phyloP scores from a whole-genome alignment of 2,797 vertebrate genomes.

The Hirundo rustica region DNA sequence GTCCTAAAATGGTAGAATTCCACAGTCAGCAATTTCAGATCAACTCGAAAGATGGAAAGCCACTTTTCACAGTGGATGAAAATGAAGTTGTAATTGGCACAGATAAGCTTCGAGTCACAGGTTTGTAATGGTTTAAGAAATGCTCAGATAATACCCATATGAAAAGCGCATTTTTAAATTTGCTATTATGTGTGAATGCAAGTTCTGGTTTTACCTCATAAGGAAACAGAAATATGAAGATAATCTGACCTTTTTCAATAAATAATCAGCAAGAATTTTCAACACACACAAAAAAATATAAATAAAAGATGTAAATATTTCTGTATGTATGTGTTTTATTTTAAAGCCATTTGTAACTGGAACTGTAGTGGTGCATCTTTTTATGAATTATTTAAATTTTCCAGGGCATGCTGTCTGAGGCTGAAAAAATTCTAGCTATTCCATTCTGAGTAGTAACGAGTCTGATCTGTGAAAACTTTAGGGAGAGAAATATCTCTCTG shows the following conservation, averaged over 20 bases:
- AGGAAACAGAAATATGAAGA: background rate
- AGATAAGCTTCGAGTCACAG: conserved; percentile 92
- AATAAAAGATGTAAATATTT: background rate
- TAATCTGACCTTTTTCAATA: background rate
- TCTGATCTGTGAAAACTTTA: background rate
- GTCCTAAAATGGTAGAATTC: conserved; percentile 84
- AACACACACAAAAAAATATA: background rate
- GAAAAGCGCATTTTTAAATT: background rate
- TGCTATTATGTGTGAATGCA: background rate
- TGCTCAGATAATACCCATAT: background rate
- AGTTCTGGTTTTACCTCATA: background rate
- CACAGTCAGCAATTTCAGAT: conserved; percentile 85
- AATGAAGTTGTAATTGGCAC: conserved; percentile 84
- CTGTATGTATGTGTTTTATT: background rate
- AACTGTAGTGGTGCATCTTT: background rate
- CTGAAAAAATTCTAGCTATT: background rate
- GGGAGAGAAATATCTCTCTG: background rate
- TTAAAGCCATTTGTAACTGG: background rate
- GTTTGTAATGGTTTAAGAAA: conserved; percentile 73
- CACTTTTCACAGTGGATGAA: conserved; percentile 88
- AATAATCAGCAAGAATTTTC: background rate
- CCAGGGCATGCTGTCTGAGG: background rate
- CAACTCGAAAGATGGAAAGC: conserved; percentile 81
- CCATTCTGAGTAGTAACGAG: background rate
- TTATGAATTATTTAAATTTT: background rate